Conservation (phyloP, 2,888 invertebrate species). For the Lycia hirtaria region DNA sequence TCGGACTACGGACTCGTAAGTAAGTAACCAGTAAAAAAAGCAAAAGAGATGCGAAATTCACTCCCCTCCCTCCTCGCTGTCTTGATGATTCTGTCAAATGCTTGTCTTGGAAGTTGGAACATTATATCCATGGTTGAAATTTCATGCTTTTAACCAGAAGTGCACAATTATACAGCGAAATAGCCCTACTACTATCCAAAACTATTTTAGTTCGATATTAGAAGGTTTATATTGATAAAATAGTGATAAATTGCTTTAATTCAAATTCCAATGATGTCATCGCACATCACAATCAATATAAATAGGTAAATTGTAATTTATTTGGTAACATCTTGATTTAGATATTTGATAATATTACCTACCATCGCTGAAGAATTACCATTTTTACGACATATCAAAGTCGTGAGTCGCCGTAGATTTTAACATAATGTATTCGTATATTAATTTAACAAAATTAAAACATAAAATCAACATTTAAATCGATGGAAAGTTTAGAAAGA, state of each 20-base stretch:
- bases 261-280: constrained; percentile 35
- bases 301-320: constrained; percentile 32
- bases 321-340: constrained; percentile 22
- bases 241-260: background rate
- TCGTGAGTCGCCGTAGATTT: constrained; percentile 16
- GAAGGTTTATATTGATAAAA: background rate
- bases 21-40: no score
- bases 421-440: background rate
- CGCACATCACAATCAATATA: constrained; percentile 7
- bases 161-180: no score
- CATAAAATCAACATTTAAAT: background rate
- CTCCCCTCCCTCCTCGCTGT: no score
- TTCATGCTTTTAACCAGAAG: no score
- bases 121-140: no score
- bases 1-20: no score
- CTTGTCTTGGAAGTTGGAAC: no score
- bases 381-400: constrained; percentile 14
- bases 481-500: background rate
- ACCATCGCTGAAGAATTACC: constrained; percentile 12
- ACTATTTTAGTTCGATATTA: background rate
- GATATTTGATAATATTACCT: constrained; percentile 13
- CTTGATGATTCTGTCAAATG: no score
- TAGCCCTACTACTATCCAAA: background rate
- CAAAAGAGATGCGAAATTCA: no score
- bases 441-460: background rate